These are phyloP conservation scores for Scomber japonicus DNA, from an alignment of 2,113 vertebrate species.

Conservation along the genomic window DNA sequence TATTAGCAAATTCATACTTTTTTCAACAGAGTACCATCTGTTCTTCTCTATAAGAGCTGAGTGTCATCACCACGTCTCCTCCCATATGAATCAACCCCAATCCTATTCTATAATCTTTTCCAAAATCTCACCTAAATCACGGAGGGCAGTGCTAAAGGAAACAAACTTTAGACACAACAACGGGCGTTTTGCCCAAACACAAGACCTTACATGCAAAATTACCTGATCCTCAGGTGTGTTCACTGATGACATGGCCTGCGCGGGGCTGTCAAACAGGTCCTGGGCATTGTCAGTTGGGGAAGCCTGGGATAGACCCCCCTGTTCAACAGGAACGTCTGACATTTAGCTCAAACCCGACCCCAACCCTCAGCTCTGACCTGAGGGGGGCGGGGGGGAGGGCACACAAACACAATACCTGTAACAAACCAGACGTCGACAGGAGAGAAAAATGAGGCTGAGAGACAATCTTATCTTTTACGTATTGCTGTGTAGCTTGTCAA, in stretches of 20 bases:
- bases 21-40: background rate
- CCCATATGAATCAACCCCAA: too few species aligned
- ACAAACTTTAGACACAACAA: background rate
- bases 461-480: background rate
- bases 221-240: constrained; percentile 61
- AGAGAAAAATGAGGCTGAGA: background rate
- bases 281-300: constrained; percentile 48
- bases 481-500: background rate
- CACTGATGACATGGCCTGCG: constrained; percentile 16
- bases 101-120: too few species aligned
- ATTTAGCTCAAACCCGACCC: constrained; percentile 55
- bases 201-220: background rate
- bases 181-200: too few species aligned
- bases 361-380: constrained; percentile 41
- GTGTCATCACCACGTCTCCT: background rate
- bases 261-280: constrained; percentile 33
- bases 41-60: background rate
- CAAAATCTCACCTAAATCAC: background rate
- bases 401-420: constrained; percentile 21
- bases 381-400: background rate
- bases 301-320: constrained; percentile 62
- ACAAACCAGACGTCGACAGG: constrained; percentile 10
- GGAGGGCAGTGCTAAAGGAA: background rate
- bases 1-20: too few species aligned
- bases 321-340: constrained; percentile 60